Conservation (phyloP, 2,113 vertebrate species). For the Tupaia tana region DNA sequence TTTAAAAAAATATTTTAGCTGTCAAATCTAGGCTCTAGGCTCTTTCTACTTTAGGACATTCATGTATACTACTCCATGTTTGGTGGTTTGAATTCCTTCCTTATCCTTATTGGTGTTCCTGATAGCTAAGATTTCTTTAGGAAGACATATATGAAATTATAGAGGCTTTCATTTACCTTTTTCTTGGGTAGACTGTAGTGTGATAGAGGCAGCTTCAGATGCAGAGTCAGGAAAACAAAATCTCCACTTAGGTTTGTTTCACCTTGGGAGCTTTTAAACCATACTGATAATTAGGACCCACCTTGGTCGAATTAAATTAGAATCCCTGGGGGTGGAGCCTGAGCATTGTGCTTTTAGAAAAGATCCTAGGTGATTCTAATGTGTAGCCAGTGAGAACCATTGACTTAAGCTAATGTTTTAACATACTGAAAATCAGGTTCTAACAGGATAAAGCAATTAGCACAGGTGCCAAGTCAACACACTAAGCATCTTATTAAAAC, state of each 20-base stretch:
- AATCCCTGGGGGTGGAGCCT: background rate
- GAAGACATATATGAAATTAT: background rate
- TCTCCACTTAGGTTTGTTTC: background rate
- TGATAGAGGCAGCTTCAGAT: background rate
- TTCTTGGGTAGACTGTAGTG: background rate
- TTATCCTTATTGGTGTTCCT: constrained; percentile 1
- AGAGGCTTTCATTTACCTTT: background rate
- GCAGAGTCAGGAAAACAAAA: background rate
- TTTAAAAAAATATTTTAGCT: too few species aligned
- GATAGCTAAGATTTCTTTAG: constrained; percentile 34
- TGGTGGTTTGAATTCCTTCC: background rate
- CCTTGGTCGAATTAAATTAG: constrained; percentile 12
- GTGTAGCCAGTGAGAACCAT: background rate
- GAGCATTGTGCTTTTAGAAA: background rate
- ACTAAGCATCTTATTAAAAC: constrained; percentile 74
- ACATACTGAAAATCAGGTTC: constrained; percentile 65
- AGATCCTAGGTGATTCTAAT: background rate
- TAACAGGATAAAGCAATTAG: constrained; percentile 77
- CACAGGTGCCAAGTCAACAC: constrained; percentile 79
- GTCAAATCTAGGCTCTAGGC: background rate
- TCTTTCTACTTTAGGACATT: background rate
- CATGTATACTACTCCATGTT: background rate
- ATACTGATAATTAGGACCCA: background rate
- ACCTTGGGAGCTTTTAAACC: background rate
- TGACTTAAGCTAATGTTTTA: constrained; percentile 28